Evolutionary conservation across 2,797 vertebrate species (phyloP), one percentile per base, ranked within the genome.

Genomic region (Paramormyrops hopkinsi): DNA sequence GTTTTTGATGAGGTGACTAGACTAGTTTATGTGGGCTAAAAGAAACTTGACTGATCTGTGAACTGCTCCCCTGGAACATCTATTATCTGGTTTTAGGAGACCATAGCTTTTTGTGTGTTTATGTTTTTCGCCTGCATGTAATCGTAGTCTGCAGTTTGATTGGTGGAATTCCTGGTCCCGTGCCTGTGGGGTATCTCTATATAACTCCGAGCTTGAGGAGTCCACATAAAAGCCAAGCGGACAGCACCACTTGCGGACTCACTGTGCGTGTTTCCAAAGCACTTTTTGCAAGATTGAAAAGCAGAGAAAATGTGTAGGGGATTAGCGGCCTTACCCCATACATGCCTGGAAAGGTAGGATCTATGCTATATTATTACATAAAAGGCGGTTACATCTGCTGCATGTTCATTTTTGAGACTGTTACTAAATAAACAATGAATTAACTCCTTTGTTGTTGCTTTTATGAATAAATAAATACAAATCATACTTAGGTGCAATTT

Each of bases 321-420:
- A 96, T 96, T 98, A 93, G 97, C 97, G 53, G 97, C 97, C 2
- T 94, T 98, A 91, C 97, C 97, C 88, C 97, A 98, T 84, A 96
- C 96, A 91, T 98, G 97, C 93, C 96, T 97, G 90, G 97, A 97
- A 91, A 97, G 97, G 97, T 98, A 94, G 97, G 96, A 88, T 91
- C 90, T 51, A 50, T 89, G 1, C 56, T 48, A 7, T 50, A 17
- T 50, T 86, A 48, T 48, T 69, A 46, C 62, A 2, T 53, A 2
- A 85, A 56, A 22, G 50, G 54, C 4, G 6, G 73, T 44, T 17
- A 8, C 6, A 4, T 46, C 19, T 82, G 37, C 19, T 3, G 17
- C 7, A 82, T 46, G 41, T 82, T 82, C 17, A 82, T 9, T 82
- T 82, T 22, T 44, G 73, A 44, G 37, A 79, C 7, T 33, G 37